Base-by-base conservation (phyloP, 2,113 vertebrate species). In the Eretmochelys imbricata region DNA sequence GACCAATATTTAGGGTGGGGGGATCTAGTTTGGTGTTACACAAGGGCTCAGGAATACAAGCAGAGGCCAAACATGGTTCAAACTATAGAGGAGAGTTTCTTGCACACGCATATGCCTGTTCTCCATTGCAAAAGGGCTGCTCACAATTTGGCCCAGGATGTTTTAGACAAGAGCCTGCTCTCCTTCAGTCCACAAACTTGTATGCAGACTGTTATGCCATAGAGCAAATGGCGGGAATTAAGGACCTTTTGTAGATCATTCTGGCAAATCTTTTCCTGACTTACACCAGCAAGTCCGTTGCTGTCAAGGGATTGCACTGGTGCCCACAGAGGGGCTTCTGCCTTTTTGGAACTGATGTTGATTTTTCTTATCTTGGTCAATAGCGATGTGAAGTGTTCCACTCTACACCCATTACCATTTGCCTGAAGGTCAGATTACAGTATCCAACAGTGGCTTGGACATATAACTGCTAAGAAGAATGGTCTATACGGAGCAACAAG, bases 401-500 rank as follows among this genome's bases (percentile, higher is more conserved):
- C 57, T 49, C 79, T 19, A 90, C 94, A 92, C 88, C 89, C 42
- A 12, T 4, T 91, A 84, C 84, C 54, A 27, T 87, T 83, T 53
- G 89, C 80, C 82, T 55, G 31, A 46, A 81, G 84, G 62, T 91
- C 54, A 69, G 59, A 69, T 55, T 85, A 14, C 10, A 10, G 86
- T 87, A 51, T 42, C 89, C 69, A 49, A 80, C 87, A 76, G 92
- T 90, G 90, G 84, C 84, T 94, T 55, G 17, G 91, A 94, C 78
- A 78, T 87, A 80, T 76, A 96, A 90, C 93, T 0, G 91, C 95
- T 95, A 96, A 1, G 1, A 95, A 92, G 95, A 94, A 96, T 96
- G 95, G 96, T 88, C 48, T 93, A 88, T 69, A 95, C 93, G 89
- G 94, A 96, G 95, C 89, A 92, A 95, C 89, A 96, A 96, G 8